A percentile compares a stretch with the other conserved stretches of the same genome.
These are phyloP conservation scores for Mus spretus DNA, from an alignment of 2,797 vertebrate genomes.

Conservation along the genomic window DNA sequence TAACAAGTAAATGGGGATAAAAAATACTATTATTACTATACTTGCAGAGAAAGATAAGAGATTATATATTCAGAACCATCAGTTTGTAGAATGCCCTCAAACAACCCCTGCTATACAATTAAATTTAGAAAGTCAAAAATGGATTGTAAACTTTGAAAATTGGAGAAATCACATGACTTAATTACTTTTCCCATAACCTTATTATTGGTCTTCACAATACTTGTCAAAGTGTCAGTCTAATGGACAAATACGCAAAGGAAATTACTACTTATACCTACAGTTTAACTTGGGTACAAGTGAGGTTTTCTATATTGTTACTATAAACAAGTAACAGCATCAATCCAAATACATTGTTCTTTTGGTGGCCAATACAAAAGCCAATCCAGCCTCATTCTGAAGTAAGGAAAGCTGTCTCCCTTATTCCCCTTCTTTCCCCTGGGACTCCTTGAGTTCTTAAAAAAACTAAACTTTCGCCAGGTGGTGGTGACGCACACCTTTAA, in stretches of 20 bases:
- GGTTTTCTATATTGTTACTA: constrained; percentile 49
- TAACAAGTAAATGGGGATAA: background rate
- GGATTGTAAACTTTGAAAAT: constrained; percentile 42
- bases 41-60: background rate
- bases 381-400: constrained; percentile 39
- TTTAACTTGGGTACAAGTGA: constrained; percentile 46
- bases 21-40: background rate
- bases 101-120: constrained; percentile 1
- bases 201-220: constrained; percentile 41
- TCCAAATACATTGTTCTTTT: constrained; percentile 2
- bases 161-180: constrained; percentile 54
- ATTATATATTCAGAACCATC: background rate
- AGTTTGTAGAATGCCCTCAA: constrained; percentile 22
- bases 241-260: constrained; percentile 26
- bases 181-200: constrained; percentile 34
- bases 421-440: background rate
- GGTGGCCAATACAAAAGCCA: constrained; percentile 51
- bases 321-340: constrained; percentile 10
- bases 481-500: no score
- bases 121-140: constrained; percentile 28
- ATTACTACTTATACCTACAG: constrained; percentile 27
- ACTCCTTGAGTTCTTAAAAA: constrained; percentile 22
- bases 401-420: background rate
- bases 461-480: background rate
- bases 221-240: constrained; percentile 47